Conservation (phyloP, 2,797 vertebrate genomes). For the Vipera latastei region DNA sequence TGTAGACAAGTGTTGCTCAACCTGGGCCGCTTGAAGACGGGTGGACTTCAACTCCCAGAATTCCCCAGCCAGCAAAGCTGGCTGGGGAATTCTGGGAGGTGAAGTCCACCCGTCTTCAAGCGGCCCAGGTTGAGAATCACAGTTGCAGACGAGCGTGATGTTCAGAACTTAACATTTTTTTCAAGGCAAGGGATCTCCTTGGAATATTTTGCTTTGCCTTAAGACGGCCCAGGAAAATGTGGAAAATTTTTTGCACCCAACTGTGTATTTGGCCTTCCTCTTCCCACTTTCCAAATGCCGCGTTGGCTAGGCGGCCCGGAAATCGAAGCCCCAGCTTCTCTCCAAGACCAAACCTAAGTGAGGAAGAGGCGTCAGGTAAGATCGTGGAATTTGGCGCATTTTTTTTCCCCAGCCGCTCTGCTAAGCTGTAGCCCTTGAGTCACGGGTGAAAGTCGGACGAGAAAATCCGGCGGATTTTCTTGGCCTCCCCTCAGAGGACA, state of each 20-base stretch:
- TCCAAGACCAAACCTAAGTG: not conserved
- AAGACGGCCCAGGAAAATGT: not conserved
- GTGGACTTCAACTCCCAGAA: not conserved
- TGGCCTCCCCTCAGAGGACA: not conserved
- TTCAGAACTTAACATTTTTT: not conserved
- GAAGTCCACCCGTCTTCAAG: not conserved
- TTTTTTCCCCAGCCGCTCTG: not conserved
- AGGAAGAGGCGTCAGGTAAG: not conserved
- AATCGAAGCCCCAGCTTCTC: not conserved
- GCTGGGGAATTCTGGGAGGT: not conserved
- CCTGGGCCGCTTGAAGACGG: not conserved
- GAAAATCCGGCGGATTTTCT: not conserved
- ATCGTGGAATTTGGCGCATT: not conserved
- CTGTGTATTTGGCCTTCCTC: rapidly evolving
- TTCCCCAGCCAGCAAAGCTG: not conserved
- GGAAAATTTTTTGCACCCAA: not conserved
- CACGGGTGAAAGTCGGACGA: not conserved
- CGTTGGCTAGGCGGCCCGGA: not conserved
- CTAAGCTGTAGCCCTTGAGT: not conserved
- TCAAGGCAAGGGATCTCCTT: not conserved
- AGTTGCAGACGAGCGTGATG: not conserved
- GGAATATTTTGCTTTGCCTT: not conserved
- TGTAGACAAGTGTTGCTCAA: not conserved
- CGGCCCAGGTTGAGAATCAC: not conserved
- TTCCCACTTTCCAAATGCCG: not conserved